phyloP scores from a whole-genome alignment of 2,113 vertebrate species.

The Pristiophorus japonicus region DNA sequence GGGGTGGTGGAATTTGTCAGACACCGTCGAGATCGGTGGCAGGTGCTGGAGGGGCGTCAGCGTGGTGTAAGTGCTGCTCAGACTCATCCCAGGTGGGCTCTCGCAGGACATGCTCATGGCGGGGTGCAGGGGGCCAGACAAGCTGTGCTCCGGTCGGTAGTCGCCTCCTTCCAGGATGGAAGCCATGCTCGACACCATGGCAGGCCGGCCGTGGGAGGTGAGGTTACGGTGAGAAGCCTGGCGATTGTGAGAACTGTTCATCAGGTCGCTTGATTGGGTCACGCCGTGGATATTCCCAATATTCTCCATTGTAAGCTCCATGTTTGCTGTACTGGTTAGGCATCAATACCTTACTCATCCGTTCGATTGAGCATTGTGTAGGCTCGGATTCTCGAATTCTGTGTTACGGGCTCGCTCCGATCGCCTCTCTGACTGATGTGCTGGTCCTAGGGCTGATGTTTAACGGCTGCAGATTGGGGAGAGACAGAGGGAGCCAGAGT shows the following conservation, averaged over 20 bases:
- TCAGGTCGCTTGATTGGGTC: constrained; percentile 80
- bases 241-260: constrained; percentile 77
- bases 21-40: constrained; percentile 87
- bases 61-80: constrained; percentile 91
- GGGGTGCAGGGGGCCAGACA: constrained; percentile 80
- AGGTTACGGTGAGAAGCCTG: constrained; percentile 82
- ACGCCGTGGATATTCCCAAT: constrained; percentile 84
- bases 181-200: constrained; percentile 83
- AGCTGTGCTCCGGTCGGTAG: constrained; percentile 79
- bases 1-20: constrained; percentile 89
- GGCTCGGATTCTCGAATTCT: constrained; percentile 42
- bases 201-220: constrained; percentile 76
- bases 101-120: constrained; percentile 97
- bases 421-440: constrained; percentile 43
- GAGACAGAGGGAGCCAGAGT: constrained; percentile 44
- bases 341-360: constrained; percentile 36
- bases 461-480: constrained; percentile 49
- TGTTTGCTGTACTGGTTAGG: constrained; percentile 43
- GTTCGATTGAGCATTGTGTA: constrained; percentile 20
- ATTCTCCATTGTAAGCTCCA: constrained; percentile 96
- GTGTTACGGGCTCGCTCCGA: constrained; percentile 47
- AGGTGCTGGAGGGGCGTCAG: constrained; percentile 92
- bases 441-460: constrained; percentile 42
- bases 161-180: constrained; percentile 85
- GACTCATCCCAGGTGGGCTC: constrained; percentile 74